Conservation (phyloP, 2,888 invertebrate genomes). For the Latheticus oryzae region DNA sequence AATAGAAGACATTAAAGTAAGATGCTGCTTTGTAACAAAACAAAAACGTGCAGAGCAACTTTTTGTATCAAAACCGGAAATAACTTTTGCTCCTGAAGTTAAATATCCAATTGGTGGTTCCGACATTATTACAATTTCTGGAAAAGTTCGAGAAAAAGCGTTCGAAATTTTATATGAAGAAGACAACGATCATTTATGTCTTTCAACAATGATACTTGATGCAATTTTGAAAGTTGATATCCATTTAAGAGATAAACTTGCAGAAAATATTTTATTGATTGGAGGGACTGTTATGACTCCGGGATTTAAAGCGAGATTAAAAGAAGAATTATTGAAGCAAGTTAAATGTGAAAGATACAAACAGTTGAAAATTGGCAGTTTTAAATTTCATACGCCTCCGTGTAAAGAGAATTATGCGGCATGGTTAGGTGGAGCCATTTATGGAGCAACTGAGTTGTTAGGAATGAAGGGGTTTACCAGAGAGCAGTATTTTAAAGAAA, state of each 20-base stretch:
- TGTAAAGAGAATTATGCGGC: conserved; percentile 84
- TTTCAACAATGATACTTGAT: conserved; percentile 88
- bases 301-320: conserved; percentile 85
- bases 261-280: conserved; percentile 85
- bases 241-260: conserved; percentile 81
- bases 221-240: conserved; percentile 85
- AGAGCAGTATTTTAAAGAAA: conserved; percentile 78
- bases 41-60: conserved; percentile 74
- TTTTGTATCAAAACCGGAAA: conserved; percentile 63
- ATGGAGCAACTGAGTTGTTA: conserved; percentile 81
- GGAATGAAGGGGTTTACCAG: conserved; percentile 77
- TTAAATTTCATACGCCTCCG: conserved; percentile 86
- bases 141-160: conserved; percentile 81
- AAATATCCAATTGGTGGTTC: conserved; percentile 76
- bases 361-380: conserved; percentile 71
- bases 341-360: conserved; percentile 73
- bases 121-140: conserved; percentile 73
- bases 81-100: conserved; percentile 71
- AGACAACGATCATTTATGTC: conserved; percentile 83
- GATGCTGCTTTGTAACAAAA: conserved; percentile 89
- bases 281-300: conserved; percentile 89
- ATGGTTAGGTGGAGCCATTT: conserved; percentile 89
- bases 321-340: conserved; percentile 79
- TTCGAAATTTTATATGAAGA: conserved; percentile 88
- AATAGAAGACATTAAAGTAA: conserved; percentile 84